Base-by-base conservation (phyloP, 2,888 invertebrate species). In the Cheilosia variabilis region DNA sequence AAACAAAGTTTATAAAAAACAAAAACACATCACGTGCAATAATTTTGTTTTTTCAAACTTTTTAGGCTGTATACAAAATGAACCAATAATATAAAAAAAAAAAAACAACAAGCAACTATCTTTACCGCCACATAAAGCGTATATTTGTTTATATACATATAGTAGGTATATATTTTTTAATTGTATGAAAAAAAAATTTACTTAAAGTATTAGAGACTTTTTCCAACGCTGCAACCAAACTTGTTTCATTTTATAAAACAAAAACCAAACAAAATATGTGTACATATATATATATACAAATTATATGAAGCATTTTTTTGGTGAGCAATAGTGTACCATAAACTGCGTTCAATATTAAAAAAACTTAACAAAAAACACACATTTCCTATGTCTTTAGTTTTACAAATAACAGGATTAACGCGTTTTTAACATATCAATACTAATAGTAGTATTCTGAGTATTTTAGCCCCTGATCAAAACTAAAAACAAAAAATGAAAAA, bases 361-460 rank as follows among this genome's bases (percentile, higher is more conserved):
- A 57, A 43, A 22, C 7, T 22, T 22, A 50, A 34, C 45, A 62
- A 52, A 75, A 62, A 60, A 72, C 52, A n/a, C n/a, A 31, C 58
- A 58, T 62, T 72, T 76, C 77, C 71, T 77, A 65, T 72, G 55
- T 81, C 57, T 86, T 77, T 76, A 76, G 76, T 86, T 37, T 86
- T 66, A 77, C 71, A 81, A 86, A 86, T 68, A 81, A 86, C 69
- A 86, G 55, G 76, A 81, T 86, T 81, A 86, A 86, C 71, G 86
- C 86, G 86, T 86, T 80, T 86, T 86, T 86, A 86, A 86, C 86
- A 86, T 86, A 86, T 86, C 86, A 86, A 86, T 86, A 86, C 86
- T 81, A 71, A 80, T 71, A 68, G 81, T 86, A 86, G 86, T 81
- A 86, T 86, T 86, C 80, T 81, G 75, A 81, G 45, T 81, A 86